Percentiles rank a stretch among this genome's conserved stretches.
Evolutionary conservation across 2,888 invertebrate genomes (phyloP).

Genomic region (Andrena flavipes): DNA sequence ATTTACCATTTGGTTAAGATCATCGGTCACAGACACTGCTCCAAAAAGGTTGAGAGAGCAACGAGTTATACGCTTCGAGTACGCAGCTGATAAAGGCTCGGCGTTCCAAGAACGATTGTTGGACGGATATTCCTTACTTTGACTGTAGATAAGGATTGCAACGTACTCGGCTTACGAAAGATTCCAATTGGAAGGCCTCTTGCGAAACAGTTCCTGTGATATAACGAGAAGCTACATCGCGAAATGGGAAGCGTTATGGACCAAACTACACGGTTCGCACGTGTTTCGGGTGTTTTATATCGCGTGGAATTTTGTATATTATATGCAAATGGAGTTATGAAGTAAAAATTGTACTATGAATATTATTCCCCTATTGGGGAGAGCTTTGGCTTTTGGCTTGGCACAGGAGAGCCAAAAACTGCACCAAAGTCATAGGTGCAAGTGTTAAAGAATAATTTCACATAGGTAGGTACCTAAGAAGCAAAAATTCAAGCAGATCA

Average conservation of each 20-base stretch:
- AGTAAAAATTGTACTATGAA: no score
- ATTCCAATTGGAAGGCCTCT: slow-evolving; percentile 27
- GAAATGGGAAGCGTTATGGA: not conserved
- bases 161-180: slow-evolving; percentile 44
- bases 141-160: slow-evolving; percentile 39
- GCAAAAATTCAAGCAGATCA: no score
- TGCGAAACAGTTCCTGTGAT: slow-evolving; percentile 25
- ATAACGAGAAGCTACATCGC: not conserved
- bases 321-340: no score
- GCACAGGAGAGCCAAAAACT: no score
- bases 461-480: no score
- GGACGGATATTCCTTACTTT: slow-evolving; percentile 33
- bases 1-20: slow-evolving; percentile 16
- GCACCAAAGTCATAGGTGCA: no score
- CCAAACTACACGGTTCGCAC: no score
- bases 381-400: no score
- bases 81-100: slow-evolving; percentile 38
- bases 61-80: slow-evolving; percentile 13
- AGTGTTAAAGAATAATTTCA: no score
- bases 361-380: no score
- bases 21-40: slow-evolving; percentile 1
- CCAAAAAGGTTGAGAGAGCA: slow-evolving; percentile 17
- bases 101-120: slow-evolving; percentile 40
- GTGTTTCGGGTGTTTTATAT: no score
- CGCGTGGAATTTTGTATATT: no score